Conservation (phyloP, 2,113 vertebrate species). For the Microcebus griseorufus region DNA sequence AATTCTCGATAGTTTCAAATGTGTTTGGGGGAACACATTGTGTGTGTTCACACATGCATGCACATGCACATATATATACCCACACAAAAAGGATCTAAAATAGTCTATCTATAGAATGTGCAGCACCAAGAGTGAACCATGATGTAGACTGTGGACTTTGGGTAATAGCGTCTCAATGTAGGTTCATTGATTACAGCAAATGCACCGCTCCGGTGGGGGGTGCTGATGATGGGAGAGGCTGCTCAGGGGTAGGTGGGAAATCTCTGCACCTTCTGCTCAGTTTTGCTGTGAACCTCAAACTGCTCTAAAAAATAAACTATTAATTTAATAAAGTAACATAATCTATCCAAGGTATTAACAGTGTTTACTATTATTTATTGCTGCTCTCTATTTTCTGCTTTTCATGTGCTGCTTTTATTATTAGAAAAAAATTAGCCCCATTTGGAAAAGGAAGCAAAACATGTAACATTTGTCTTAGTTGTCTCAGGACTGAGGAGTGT, state of each 20-base stretch:
- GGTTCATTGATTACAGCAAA: not conserved
- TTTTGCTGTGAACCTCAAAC: not conserved
- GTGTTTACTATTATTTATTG: not conserved
- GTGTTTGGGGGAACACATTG: not conserved
- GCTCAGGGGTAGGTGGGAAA: not conserved
- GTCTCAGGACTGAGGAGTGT: not conserved
- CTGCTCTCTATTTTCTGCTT: not conserved
- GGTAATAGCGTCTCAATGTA: not conserved
- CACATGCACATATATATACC: not conserved
- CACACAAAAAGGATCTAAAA: not conserved
- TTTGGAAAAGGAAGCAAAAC: constrained; percentile 26
- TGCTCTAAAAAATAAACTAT: not conserved
- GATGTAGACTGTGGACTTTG: not conserved
- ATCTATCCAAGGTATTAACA: not conserved
- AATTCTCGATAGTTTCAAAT: not conserved
- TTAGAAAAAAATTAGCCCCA: not conserved
- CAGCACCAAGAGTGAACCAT: not conserved
- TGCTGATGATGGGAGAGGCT: not conserved
- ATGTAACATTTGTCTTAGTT: not conserved
- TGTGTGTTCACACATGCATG: too few relatives aligned
- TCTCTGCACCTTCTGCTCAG: not conserved
- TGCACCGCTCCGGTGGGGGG: not conserved
- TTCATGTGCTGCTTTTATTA: not conserved
- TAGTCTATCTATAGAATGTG: not conserved
- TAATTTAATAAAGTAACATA: not conserved